phyloP scores from a whole-genome alignment of 2,888 invertebrate genomes.

The Anthrax anthrax region DNA sequence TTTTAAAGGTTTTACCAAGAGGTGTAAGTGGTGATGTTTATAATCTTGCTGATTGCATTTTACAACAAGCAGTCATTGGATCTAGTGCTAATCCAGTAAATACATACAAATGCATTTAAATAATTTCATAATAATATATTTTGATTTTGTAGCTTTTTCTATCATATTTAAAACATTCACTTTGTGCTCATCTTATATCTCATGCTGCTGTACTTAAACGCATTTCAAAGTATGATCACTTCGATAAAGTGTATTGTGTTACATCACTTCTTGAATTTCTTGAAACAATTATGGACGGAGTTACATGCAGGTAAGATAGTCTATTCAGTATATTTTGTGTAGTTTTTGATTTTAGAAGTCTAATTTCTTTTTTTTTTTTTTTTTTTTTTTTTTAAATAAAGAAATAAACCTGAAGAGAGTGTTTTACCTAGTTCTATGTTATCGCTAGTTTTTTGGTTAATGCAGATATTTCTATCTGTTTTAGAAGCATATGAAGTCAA shows the following conservation, averaged over 20 bases:
- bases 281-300: constrained; percentile 49
- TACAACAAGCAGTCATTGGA: constrained; percentile 88
- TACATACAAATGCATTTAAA: neutral
- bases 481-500: constrained; percentile 25
- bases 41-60: constrained; percentile 80
- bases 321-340: too few species aligned
- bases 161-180: constrained; percentile 82
- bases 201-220: constrained; percentile 79
- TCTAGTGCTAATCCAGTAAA: constrained; percentile 63
- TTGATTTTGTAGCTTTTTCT: constrained; percentile 54
- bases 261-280: constrained; percentile 73
- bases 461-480: constrained; percentile 48
- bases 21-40: constrained; percentile 92
- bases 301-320: constrained; percentile 35
- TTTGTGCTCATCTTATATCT: constrained; percentile 81
- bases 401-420: constrained; percentile 78
- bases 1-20: constrained; percentile 51
- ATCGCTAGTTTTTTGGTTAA: constrained; percentile 65
- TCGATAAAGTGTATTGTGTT: constrained; percentile 77
- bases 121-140: neutral
- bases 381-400: too few species aligned
- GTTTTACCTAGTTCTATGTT: constrained; percentile 71
- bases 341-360: too few species aligned
- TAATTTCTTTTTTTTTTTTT: too few species aligned
- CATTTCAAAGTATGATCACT: constrained; percentile 77